Evolutionary conservation across 2,797 vertebrate genomes (phyloP).

Genomic region (Micropoecilia bifurca): DNA sequence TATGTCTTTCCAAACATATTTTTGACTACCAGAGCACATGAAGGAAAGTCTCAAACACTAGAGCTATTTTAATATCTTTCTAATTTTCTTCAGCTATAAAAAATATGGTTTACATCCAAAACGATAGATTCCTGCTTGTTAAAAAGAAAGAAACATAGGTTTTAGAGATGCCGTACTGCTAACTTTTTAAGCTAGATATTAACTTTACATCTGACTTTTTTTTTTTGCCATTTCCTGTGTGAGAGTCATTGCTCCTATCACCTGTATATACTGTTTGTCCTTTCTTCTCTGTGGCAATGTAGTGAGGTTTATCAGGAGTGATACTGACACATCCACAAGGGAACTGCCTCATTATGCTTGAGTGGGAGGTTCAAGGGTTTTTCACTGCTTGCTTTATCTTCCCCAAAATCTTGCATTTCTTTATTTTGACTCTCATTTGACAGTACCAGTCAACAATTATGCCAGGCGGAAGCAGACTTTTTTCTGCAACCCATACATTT

Average conservation of each 20-base stretch:
- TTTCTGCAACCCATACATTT: background rate
- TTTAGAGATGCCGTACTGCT: too few relatives aligned
- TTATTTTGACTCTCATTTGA: background rate
- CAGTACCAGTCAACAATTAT: background rate
- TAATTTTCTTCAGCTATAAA: background rate
- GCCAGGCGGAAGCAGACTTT: background rate
- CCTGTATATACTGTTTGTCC: background rate
- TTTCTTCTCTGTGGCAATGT: background rate
- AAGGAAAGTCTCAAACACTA: background rate
- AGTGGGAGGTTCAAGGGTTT: background rate
- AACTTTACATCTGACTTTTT: background rate
- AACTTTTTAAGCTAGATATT: background rate
- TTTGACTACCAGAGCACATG: slow-evolving; percentile 7
- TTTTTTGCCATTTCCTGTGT: background rate
- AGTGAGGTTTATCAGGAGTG: background rate
- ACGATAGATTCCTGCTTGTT: background rate
- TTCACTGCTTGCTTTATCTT: background rate
- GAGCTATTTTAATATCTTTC: background rate
- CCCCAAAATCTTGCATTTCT: background rate
- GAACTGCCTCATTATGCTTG: background rate
- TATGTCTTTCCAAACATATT: background rate
- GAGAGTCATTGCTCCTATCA: background rate
- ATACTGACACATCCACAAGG: background rate
- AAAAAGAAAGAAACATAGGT: background rate
- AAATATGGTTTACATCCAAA: background rate